Evolutionary conservation across 2,888 invertebrate species (phyloP), one percentile per base, ranked within the genome.

Genomic region (Cryptus armator): DNA sequence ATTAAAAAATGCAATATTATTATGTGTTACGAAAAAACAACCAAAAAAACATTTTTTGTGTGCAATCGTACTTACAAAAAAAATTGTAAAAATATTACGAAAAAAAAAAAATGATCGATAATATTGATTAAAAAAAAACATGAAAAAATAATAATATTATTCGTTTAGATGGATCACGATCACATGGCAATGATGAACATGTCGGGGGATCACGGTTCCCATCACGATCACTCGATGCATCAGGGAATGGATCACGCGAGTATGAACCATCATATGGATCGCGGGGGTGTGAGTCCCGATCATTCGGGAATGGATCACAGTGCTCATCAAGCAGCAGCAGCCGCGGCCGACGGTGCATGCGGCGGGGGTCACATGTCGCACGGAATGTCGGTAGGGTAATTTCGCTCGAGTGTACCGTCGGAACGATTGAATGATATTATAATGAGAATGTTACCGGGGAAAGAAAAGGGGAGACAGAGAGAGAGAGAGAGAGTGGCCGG

Each of bases 371-470:
- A 88, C 85, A 86, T 82, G 68, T 87, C 87, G 87, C 92, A 93
- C 74, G 92, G 91, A 86, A 94, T 93, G 93, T 90, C 89, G 90
- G 93, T 93, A 82, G 75, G 85, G 66, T 19, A 14, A 66, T 66
- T 66, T 19, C 19, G 37, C 43, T 51, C 44, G 43, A 70, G 53
- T 53, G 48, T 24, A 24, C 3, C 29, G 24, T 14, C 62, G 62
- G 56, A 29, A 51, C 29, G 64, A 75, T 66, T 37, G 19, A 66
- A 53, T 43, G 37, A 76, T 43, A 72, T 59, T 72, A 14, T 59
- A 62, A 74, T 74, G 74, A 48, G 46, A 64, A 46, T 62, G 46
- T 29, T 62, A 74, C 32, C 7, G 24, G 46, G 16, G 24, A 24
- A 2, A 24, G 24, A 24, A 24, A 37, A n/a, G 53, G 9, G 29